phyloP scores from a whole-genome alignment of 2,797 vertebrate genomes.

The Ceyx erithaca region DNA sequence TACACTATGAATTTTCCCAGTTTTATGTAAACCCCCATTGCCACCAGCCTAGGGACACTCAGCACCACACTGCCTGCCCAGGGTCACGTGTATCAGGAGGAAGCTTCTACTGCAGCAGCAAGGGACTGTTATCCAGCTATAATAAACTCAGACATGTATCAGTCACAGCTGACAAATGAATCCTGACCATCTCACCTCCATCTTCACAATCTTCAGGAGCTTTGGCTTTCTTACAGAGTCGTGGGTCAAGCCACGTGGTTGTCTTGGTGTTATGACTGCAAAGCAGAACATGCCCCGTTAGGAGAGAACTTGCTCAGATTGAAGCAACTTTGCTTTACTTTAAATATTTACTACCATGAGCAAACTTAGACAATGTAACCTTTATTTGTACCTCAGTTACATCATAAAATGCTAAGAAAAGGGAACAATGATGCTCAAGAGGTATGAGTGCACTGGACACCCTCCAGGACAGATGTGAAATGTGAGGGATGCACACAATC shows the following conservation, averaged over 20 bases:
- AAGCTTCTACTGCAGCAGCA: background rate
- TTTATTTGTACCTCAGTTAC: background rate
- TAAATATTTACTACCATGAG: background rate
- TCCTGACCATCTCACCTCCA: conserved; percentile 87
- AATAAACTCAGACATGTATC: background rate
- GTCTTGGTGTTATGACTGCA: conserved; percentile 97
- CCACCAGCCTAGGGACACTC: background rate
- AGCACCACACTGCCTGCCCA: background rate
- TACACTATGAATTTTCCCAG: background rate
- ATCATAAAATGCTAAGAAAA: background rate
- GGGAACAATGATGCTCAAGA: background rate
- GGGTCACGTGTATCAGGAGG: no score
- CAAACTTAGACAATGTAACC: background rate
- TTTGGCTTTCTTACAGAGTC: conserved; percentile 96
- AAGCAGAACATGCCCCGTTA: conserved; percentile 56
- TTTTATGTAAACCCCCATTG: fast-evolving
- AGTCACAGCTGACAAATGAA: background rate
- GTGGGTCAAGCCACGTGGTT: conserved; percentile 97
- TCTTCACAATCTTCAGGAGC: conserved; percentile 97
- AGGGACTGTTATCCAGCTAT: background rate
- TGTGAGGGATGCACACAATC: background rate
- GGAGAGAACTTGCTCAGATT: background rate
- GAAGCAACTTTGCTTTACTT: background rate
- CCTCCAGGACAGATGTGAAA: background rate
- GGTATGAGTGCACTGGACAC: background rate